phyloP scores from a whole-genome alignment of 2,888 invertebrate species.

The Lithophane socia region DNA sequence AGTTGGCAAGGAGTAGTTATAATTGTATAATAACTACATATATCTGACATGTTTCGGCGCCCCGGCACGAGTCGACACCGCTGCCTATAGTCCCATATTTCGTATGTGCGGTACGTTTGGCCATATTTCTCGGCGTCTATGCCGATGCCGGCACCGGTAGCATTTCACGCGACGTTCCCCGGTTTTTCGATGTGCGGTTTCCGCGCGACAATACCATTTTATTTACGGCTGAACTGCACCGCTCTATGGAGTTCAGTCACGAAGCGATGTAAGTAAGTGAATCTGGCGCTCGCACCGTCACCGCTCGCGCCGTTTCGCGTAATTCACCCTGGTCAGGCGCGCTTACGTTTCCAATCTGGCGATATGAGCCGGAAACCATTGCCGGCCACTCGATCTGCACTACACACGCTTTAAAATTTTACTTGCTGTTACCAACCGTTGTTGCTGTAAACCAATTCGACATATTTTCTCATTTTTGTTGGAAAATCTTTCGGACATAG shows the following conservation, averaged over 20 bases:
- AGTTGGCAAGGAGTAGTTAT: constrained; percentile 44
- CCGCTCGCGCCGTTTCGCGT: constrained; percentile 69
- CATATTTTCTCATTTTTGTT: constrained; percentile 38
- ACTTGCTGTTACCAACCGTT: constrained; percentile 67
- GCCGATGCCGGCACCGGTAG: constrained; percentile 81
- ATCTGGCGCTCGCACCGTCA: constrained; percentile 71
- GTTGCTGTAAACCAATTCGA: constrained; percentile 56
- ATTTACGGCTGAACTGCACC: constrained; percentile 82
- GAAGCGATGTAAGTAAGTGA: constrained; percentile 79
- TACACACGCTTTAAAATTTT: constrained; percentile 71
- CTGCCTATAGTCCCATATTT: constrained; percentile 78
- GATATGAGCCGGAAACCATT: constrained; percentile 79
- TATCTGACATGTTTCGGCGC: constrained; percentile 54
- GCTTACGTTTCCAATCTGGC: constrained; percentile 75
- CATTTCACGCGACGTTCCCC: constrained; percentile 86
- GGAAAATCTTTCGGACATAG: constrained; percentile 20
- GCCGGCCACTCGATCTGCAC: constrained; percentile 69
- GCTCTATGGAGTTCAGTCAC: constrained; percentile 80
- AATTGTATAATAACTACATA: constrained; percentile 62
- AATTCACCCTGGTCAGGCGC: constrained; percentile 74
- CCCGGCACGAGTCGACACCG: constrained; percentile 79
- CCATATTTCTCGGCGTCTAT: constrained; percentile 85
- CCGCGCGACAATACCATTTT: constrained; percentile 84
- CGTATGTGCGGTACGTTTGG: constrained; percentile 80
- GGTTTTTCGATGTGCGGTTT: constrained; percentile 87